Evolutionary conservation across 2,113 vertebrate species (phyloP).

Genomic region (Micromys minutus): DNA sequence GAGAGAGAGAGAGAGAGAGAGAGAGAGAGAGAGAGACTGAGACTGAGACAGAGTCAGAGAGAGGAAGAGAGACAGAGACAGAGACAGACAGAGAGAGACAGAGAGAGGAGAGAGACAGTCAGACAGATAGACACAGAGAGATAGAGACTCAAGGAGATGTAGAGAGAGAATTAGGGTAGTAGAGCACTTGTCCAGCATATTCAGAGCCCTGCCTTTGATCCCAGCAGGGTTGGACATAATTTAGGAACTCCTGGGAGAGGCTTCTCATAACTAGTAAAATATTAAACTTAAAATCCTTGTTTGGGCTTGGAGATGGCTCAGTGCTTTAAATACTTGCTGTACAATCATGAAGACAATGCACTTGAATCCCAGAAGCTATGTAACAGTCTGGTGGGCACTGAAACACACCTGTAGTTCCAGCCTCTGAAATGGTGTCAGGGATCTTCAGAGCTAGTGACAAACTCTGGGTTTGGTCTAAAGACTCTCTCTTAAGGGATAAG

Average conservation of each 20-base stretch:
- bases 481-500: background rate
- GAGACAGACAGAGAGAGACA: background rate
- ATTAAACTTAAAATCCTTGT: background rate
- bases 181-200: background rate
- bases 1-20: too few relatives aligned
- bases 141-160: too few relatives aligned
- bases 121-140: fast-evolving
- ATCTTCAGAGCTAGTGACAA: background rate
- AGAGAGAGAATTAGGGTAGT: background rate
- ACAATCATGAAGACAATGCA: background rate
- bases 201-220: background rate
- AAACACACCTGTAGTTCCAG: background rate
- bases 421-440: too few relatives aligned
- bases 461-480: background rate
- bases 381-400: background rate
- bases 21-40: too few relatives aligned
- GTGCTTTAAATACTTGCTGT: background rate
- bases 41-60: fast-evolving
- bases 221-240: background rate
- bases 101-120: background rate
- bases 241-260: background rate
- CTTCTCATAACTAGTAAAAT: background rate
- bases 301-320: background rate
- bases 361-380: background rate
- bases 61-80: background rate